Evolutionary conservation across 2,888 invertebrate species (phyloP), one percentile per base, ranked within the genome.

Genomic region (Cacoxenus indagator): DNA sequence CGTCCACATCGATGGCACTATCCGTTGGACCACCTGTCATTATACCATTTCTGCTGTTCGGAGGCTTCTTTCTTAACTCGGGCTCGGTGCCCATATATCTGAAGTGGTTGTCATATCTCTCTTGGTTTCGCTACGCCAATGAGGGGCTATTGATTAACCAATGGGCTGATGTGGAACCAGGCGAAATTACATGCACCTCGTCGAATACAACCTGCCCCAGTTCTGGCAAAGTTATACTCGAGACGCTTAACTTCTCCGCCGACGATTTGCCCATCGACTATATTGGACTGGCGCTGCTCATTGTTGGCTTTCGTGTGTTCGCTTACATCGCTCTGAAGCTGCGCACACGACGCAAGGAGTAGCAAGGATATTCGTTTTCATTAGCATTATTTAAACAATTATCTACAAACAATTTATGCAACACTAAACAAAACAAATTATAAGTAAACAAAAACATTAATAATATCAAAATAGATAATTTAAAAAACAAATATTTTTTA

Each of bases 111-210:
- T 94, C 95, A 0, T 94, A 95, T 87, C 87, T 96, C 14, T 96
- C 96, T 0, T 97, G 97, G 97, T 96, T 97, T 89, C 92, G 94
- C 67, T 97, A 96, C 87, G 95, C 95, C 29, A 96, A 96, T 87
- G 96, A 97, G 87, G 95, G 96, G 0, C 88, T 97, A 19, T 89
- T 95, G 65, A 92, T 97, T 67, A 97, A 96, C 89, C 97, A 97
- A 84, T 97, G 97, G 97, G 86, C 91, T 0, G 92, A 93, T 55
- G 91, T 97, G 11, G 91, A 92, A 45, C 88, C 90, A 64, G 92
- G 93, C 4, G 89, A 91, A 77, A 96, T 97, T 77, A 91, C 91
- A 1, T 96, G 96, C 84, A 92, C 92, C 1, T 88, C 91, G 29
- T 91, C 91, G 75, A 94, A 94, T 88, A 91, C 92, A 64, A 93